Percentiles rank a stretch among this genome's conserved stretches.
These are phyloP conservation scores for Stomatorhinus ivindoensis DNA, from an alignment of 2,113 vertebrate species.

Conservation along the genomic window DNA sequence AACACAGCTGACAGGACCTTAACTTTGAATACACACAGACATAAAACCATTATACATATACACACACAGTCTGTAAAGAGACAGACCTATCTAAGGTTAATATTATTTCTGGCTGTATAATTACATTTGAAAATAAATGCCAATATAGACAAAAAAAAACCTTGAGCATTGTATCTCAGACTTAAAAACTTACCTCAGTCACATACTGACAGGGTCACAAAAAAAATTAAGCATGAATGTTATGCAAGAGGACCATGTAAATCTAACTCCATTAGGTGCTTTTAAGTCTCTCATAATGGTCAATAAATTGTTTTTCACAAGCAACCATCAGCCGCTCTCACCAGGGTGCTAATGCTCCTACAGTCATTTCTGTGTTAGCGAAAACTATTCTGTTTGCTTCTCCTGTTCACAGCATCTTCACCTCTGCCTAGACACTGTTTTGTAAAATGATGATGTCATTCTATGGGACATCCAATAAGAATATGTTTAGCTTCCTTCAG, in stretches of 20 bases:
- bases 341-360: conserved; percentile 21
- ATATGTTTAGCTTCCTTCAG: not conserved
- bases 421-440: not conserved
- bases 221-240: conserved; percentile 57
- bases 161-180: conserved; percentile 21
- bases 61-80: not conserved
- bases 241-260: conserved; percentile 53
- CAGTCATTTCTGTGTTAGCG: conserved; percentile 28
- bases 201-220: conserved; percentile 46
- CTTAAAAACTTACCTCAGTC: conserved; percentile 43
- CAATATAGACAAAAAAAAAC: conserved; percentile 55
- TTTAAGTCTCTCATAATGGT: conserved; percentile 24
- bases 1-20: not conserved
- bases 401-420: conserved; percentile 3
- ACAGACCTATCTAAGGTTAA: not conserved
- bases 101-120: conserved; percentile 38
- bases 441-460: not conserved
- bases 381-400: conserved; percentile 28
- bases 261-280: conserved; percentile 28
- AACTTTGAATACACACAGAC: not conserved
- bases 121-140: conserved; percentile 63
- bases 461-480: not conserved
- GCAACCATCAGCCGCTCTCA: conserved; percentile 18
- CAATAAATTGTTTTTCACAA: conserved; percentile 25
- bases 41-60: not conserved